phyloP scores from a whole-genome alignment of 2,797 vertebrate genomes.

The Catharus ustulatus region DNA sequence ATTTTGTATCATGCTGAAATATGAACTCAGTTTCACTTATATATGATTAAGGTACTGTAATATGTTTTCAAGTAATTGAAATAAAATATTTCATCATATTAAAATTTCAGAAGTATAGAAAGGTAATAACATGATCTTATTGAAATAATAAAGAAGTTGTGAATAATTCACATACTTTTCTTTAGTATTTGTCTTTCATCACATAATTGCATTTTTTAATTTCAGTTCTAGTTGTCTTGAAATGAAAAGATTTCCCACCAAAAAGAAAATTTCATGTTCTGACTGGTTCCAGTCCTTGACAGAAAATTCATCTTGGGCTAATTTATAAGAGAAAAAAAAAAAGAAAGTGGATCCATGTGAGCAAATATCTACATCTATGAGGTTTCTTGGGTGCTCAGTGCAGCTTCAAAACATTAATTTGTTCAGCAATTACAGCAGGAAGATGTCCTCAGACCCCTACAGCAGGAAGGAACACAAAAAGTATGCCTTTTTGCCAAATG shows the following conservation, averaged over 20 bases:
- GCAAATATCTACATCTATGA: not conserved
- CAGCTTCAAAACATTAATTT: not conserved
- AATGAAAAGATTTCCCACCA: not conserved
- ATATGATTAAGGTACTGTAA: not conserved
- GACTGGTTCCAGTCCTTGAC: not conserved
- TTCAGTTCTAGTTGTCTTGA: not conserved
- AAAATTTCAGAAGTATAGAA: not conserved
- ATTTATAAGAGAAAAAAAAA: not conserved
- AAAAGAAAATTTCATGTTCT: not conserved
- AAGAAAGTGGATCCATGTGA: not conserved
- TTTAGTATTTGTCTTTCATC: not conserved
- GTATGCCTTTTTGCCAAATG: not conserved
- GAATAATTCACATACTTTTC: constrained; percentile 19
- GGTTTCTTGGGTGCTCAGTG: not conserved
- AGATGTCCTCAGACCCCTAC: not conserved
- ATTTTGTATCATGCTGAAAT: not conserved
- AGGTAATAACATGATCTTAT: not conserved
- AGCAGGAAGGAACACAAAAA: not conserved
- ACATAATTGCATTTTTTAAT: not conserved
- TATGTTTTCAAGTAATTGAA: constrained; percentile 20
- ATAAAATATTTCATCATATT: constrained; percentile 8
- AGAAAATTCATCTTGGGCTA: not conserved
- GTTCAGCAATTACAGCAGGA: not conserved
- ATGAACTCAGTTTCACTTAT: not conserved
- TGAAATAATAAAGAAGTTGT: constrained; percentile 17